Conservation (phyloP, 2,888 invertebrate species). For the Thymelicus sylvestris region DNA sequence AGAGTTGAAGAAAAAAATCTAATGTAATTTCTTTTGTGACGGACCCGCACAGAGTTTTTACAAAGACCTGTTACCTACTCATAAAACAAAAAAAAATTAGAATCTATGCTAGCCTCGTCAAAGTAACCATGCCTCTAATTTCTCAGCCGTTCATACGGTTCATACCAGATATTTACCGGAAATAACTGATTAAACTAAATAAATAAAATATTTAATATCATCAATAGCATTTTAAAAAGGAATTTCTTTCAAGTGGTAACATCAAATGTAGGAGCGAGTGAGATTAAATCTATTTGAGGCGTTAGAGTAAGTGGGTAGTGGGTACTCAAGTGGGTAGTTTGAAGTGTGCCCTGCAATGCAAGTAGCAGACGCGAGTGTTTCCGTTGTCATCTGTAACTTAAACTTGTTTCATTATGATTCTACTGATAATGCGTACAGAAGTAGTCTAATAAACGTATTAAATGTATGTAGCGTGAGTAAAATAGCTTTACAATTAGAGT, state of each 20-base stretch:
- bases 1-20: no score
- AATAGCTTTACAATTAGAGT: conserved; percentile 1
- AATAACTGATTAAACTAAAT: conserved; percentile 3
- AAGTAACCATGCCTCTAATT: no score
- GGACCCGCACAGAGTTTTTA: no score
- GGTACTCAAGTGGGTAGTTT: conserved; percentile 68
- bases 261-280: conserved; percentile 64
- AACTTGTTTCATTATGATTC: conserved; percentile 37
- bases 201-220: conserved; percentile 10
- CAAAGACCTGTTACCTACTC: no score
- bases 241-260: conserved; percentile 69
- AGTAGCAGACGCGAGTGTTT: conserved; percentile 60
- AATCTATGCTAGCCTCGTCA: no score
- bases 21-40: no score
- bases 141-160: no score
- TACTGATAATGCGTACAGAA: conserved; percentile 17
- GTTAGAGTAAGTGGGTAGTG: conserved; percentile 66
- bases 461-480: conserved; percentile 8
- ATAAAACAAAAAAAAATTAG: no score
- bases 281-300: conserved; percentile 75
- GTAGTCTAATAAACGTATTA: conserved; percentile 16
- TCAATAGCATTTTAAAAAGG: conserved; percentile 34
- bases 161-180: conserved; percentile 4
- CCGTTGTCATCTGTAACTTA: conserved; percentile 54
- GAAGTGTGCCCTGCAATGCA: conserved; percentile 38